Evolutionary conservation across 2,113 vertebrate species (phyloP).

Genomic region (Thryonomys swinderianus): DNA sequence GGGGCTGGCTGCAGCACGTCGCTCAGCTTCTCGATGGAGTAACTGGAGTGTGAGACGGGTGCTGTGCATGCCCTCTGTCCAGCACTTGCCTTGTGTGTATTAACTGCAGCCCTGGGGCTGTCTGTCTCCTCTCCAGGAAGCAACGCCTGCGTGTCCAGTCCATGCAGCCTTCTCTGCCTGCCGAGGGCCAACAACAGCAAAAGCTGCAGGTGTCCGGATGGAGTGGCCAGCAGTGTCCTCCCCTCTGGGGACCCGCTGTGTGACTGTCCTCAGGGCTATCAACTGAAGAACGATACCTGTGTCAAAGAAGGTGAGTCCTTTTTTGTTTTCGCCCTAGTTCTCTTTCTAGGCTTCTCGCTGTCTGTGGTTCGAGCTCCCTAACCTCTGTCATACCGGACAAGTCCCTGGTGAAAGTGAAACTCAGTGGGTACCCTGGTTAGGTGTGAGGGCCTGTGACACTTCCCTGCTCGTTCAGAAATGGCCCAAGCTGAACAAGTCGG

Average conservation of each 20-base stretch:
- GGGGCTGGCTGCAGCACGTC: rapidly evolving
- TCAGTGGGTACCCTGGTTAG: neutral
- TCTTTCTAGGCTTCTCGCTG: neutral
- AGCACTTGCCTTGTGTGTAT: rapidly evolving
- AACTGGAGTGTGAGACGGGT: rapidly evolving
- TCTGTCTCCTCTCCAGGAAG: constrained; percentile 85
- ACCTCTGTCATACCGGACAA: neutral
- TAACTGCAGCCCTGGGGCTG: rapidly evolving
- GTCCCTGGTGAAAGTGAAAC: neutral
- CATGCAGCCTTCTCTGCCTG: constrained; percentile 95
- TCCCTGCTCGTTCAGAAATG: neutral
- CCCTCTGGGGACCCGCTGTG: constrained; percentile 91
- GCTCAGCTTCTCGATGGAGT: rapidly evolving
- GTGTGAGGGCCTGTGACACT: neutral
- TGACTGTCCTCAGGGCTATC: constrained; percentile 93
- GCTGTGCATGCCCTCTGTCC: rapidly evolving
- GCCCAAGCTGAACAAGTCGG: neutral
- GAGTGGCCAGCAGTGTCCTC: constrained; percentile 85
- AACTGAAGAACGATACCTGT: constrained; percentile 91
- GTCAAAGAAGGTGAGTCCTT: constrained; percentile 90
- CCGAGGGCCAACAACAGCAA: constrained; percentile 90
- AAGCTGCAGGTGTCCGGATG: constrained; percentile 95
- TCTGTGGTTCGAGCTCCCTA: rapidly evolving
- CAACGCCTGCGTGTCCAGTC: constrained; percentile 92
- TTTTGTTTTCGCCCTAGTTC: rapidly evolving